Conservation (phyloP, 2,888 invertebrate genomes). For the Volucella bombylans region DNA sequence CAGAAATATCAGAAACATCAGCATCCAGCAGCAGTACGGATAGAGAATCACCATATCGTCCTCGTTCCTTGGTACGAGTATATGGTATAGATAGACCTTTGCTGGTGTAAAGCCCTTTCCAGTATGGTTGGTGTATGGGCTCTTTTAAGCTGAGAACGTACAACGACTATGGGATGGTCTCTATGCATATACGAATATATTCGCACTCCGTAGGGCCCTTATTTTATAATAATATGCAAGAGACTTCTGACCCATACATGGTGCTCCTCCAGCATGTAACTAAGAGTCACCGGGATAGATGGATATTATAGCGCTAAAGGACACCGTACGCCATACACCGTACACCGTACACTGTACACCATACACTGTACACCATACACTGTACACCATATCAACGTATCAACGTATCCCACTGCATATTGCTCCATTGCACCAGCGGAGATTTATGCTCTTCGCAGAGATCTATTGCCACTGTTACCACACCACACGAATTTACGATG, state of each 20-base stretch:
- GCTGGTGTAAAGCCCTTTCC: background rate
- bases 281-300: too few species aligned
- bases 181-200: background rate
- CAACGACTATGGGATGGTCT: slow-evolving; percentile 18
- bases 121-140: slow-evolving; percentile 40
- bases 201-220: slow-evolving; percentile 9
- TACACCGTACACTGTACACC: slow-evolving; percentile 6
- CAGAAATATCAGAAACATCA: slow-evolving; percentile 29
- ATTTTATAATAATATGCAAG: slow-evolving; percentile 67
- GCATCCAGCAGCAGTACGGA: slow-evolving; percentile 16
- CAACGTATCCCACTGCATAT: background rate
- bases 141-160: slow-evolving; percentile 33
- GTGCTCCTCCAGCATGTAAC: background rate
- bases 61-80: slow-evolving; percentile 6
- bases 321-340: background rate
- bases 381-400: background rate
- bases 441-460: slow-evolving; percentile 64
- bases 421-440: background rate
- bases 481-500: slow-evolving; percentile 2
- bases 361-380: slow-evolving; percentile 9
- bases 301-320: slow-evolving; percentile 46
- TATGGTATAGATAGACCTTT: too few species aligned
- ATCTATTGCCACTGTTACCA: slow-evolving; percentile 55
- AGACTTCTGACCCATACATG: slow-evolving; percentile 69
- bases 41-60: slow-evolving; percentile 20